Conservation (phyloP, 2,888 invertebrate species). For the Amiota minor region DNA sequence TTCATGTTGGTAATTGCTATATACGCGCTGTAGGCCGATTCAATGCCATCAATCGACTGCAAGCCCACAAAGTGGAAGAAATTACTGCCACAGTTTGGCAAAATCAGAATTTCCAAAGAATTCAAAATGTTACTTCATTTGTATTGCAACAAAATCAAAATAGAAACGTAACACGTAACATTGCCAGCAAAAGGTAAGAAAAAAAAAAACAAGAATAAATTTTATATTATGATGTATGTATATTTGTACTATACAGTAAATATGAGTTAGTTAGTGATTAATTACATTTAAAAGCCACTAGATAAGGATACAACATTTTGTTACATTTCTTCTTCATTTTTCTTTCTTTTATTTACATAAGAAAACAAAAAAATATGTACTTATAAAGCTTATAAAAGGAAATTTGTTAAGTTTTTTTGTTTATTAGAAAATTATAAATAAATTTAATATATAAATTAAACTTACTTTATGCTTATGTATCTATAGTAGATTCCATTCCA, state of each 20-base stretch:
- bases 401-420: too few species aligned
- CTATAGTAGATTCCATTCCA: too few species aligned
- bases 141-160: conserved; percentile 56
- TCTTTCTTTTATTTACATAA: too few species aligned
- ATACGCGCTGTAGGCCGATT: conserved; percentile 67
- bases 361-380: too few species aligned
- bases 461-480: too few species aligned
- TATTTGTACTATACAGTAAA: conserved; percentile 36
- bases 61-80: conserved; percentile 60
- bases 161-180: not conserved
- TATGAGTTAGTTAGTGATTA: not conserved
- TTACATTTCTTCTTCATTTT: too few species aligned
- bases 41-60: conserved; percentile 60
- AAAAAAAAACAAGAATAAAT: not conserved
- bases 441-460: too few species aligned
- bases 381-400: too few species aligned
- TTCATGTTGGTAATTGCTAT: conserved; percentile 47
- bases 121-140: conserved; percentile 67
- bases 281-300: too few species aligned
- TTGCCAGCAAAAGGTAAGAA: not conserved
- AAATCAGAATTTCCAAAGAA: conserved; percentile 54
- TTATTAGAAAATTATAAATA: too few species aligned
- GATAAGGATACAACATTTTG: too few species aligned
- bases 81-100: conserved; percentile 46
- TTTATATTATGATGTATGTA: conserved; percentile 13